phyloP scores from a whole-genome alignment of 64 coral and sea anemone genomes.

The Actinia tenebrosa region DNA sequence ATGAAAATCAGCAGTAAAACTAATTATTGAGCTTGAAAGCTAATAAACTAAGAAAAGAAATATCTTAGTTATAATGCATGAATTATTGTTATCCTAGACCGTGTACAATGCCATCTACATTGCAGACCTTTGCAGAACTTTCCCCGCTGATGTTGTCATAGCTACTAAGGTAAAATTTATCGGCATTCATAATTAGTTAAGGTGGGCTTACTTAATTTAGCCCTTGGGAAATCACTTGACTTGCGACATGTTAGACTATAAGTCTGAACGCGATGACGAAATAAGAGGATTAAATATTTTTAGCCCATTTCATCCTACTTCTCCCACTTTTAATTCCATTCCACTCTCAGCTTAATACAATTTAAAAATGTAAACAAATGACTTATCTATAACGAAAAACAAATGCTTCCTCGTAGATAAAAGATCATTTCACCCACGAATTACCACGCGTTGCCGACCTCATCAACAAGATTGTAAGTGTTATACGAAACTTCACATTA shows the following conservation, averaged over 20 bases:
- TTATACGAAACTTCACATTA: not conserved
- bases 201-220: too few species aligned
- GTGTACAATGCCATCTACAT: constrained; percentile 92
- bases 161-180: constrained; percentile 67
- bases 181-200: not conserved
- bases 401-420: constrained; percentile 23
- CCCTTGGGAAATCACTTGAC: too few species aligned
- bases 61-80: not conserved
- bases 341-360: too few species aligned
- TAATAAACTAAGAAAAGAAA: too few species aligned
- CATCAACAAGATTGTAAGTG: constrained; percentile 93
- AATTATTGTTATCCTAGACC: constrained; percentile 40
- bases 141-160: constrained; percentile 69
- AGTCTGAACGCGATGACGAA: too few species aligned
- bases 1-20: too few species aligned
- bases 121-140: constrained; percentile 75
- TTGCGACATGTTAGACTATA: too few species aligned
- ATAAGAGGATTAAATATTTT: too few species aligned
- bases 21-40: not conserved
- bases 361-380: not conserved
- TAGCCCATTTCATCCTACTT: not conserved
- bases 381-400: not conserved
- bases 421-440: constrained; percentile 73
- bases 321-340: not conserved
- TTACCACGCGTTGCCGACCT: constrained; percentile 77